These are phyloP conservation scores for Gymnodraco acuticeps DNA, from an alignment of 2,797 vertebrate genomes.

Conservation along the genomic window DNA sequence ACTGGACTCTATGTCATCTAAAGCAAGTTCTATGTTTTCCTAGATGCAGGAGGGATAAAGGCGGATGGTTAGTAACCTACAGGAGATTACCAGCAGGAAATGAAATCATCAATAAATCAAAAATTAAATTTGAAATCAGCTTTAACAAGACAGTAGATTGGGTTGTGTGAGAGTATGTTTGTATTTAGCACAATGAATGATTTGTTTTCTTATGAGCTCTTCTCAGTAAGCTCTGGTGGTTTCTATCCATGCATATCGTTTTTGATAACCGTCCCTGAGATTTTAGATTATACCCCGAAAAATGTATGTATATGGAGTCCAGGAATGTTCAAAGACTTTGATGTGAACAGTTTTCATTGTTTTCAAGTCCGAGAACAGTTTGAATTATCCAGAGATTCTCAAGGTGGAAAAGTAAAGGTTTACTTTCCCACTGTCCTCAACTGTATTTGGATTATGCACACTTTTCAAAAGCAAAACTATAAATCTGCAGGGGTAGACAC, in stretches of 20 bases:
- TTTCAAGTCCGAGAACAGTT: neutral
- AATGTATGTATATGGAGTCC: neutral
- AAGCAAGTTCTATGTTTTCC: slow-evolving; percentile 96
- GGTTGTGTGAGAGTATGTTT: slow-evolving; percentile 34
- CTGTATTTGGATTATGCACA: accelerated
- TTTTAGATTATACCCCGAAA: neutral
- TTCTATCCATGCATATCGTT: slow-evolving; percentile 4
- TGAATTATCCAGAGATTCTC: neutral
- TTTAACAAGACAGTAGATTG: slow-evolving; percentile 38
- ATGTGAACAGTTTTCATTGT: neutral
- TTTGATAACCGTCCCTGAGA: neutral
- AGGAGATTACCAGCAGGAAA: slow-evolving; percentile 27
- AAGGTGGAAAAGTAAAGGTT: neutral
- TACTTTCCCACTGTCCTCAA: neutral
- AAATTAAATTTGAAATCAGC: slow-evolving; percentile 21
- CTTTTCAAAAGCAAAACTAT: neutral
- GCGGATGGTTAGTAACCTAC: slow-evolving; percentile 71
- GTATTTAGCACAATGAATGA: neutral
- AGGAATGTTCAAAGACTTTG: neutral
- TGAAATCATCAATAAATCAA: slow-evolving; percentile 31
- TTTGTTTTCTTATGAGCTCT: neutral
- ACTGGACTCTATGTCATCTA: slow-evolving; percentile 93
- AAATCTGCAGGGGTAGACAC: neutral
- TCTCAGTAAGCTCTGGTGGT: neutral
- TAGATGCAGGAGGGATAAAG: slow-evolving; percentile 82